Base-by-base conservation (phyloP, 2,888 invertebrate species). In the Digitonthophagus gazella region DNA sequence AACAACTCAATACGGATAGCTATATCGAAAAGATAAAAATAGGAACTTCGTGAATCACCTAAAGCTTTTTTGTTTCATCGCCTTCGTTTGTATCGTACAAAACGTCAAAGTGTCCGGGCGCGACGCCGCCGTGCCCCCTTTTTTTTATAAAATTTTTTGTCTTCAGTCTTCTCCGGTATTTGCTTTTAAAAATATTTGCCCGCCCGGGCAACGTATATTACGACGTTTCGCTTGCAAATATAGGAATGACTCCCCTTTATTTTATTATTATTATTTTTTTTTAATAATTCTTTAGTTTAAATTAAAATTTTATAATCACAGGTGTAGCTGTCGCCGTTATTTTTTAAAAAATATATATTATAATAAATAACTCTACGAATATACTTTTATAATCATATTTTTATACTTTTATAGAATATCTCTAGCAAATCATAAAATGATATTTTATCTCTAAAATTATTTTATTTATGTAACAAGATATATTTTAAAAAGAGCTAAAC, bases 141-240 rank as follows among this genome's bases (percentile, higher is more conserved):
- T 71, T 74, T 78, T 78, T 78, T 80, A 8, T 44, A 44, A 44
- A 8, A 44, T 44, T 44, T 44, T 83, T 83, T 83, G 82, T 83
- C 83, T 83, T 84, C 84, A 84, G 84, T 84, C 84, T 84, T 84
- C 28, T 83, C 83, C 83, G 83, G 81, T 83, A 83, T 83, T 83
- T 83, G 82, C 83, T 82, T 44, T 44, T 83, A 83, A 83, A 83
- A 83, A 83, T 83, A 83, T 83, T 82, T 83, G 82, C 82, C 82
- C 80, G 82, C 81, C 80, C 80, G 80, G 79, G 78, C 80, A 81
- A 77, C 82, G 78, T 82, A 81, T 81, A 81, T 81, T 82, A 82
- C 79, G 81, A 81, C 80, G 81, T 75, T 69, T 67, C 75, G 78
- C 75, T 82, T 81, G 81, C 81, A 81, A 81, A 81, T 81, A 81